A percentile compares a stretch with the other conserved stretches of the same genome.
Conservation (phyloP, 64 coral and sea anemone genomes). For the Cladopsammia gracilis region DNA sequence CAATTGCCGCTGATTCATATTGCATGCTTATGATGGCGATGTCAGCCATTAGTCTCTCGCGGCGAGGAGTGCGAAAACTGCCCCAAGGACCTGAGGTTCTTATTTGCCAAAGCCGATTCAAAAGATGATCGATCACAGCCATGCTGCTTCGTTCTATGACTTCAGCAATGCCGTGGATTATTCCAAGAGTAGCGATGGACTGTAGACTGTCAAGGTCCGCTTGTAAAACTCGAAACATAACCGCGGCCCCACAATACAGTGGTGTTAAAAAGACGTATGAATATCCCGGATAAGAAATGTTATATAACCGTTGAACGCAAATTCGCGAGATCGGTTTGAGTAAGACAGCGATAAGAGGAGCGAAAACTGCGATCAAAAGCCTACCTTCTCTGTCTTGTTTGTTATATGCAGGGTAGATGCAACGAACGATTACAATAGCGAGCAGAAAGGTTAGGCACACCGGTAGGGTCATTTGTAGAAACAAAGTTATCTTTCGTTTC, state of each 20-base stretch:
- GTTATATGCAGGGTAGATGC: neutral
- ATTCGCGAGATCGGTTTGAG: neutral
- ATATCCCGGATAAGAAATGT: neutral
- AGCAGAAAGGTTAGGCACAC: neutral
- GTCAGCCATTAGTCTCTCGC: slow-evolving; percentile 6
- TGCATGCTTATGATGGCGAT: neutral
- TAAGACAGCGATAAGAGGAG: neutral
- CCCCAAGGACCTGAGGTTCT: neutral
- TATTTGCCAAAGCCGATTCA: neutral
- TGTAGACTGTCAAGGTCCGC: neutral
- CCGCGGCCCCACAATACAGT: neutral
- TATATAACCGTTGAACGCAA: neutral
- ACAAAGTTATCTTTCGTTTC: neutral
- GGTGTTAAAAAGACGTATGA: neutral
- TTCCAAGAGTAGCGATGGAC: neutral
- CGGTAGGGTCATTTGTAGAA: neutral
- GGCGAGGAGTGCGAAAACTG: neutral
- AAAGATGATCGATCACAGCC: neutral
- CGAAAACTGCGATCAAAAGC: neutral
- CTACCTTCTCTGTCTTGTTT: neutral
- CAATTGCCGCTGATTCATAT: slow-evolving; percentile 1
- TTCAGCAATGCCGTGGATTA: neutral
- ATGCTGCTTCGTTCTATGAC: slow-evolving; percentile 11
- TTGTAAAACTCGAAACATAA: slow-evolving; percentile 4
- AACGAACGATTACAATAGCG: neutral